Conservation (phyloP, 2,797 vertebrate species). For the Smutsia gigantea region DNA sequence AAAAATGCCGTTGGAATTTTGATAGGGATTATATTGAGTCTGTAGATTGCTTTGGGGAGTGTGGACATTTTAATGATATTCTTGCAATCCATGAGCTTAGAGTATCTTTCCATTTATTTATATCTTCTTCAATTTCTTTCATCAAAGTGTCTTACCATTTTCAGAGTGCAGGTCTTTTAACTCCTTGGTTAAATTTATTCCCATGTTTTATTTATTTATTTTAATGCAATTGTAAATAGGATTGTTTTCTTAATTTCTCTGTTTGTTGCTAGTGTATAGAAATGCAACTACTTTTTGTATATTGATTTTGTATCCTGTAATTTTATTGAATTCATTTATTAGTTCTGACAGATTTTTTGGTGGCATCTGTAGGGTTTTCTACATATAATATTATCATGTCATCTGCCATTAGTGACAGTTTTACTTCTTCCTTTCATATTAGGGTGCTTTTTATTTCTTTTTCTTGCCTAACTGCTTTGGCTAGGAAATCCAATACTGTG, state of each 20-base stretch:
- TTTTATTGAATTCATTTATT: not conserved
- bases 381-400: not conserved
- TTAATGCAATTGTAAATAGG: too few species aligned
- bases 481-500: not conserved
- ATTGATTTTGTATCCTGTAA: not conserved
- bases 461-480: not conserved
- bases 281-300: not conserved
- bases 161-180: too few species aligned
- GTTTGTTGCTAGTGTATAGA: not conserved
- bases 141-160: too few species aligned
- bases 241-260: not conserved
- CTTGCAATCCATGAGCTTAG: too few species aligned
- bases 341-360: not conserved
- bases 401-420: not conserved
- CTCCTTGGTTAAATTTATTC: too few species aligned
- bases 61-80: too few species aligned
- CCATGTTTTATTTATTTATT: too few species aligned
- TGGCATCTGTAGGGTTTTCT: not conserved
- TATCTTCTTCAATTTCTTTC: too few species aligned
- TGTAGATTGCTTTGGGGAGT: too few species aligned
- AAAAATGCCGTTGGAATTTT: too few species aligned
- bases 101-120: too few species aligned
- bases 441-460: not conserved
- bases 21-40: too few species aligned
- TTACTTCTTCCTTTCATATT: not conserved